Base-by-base conservation (phyloP, 2,888 invertebrate species). In the Calliopum simillimum region DNA sequence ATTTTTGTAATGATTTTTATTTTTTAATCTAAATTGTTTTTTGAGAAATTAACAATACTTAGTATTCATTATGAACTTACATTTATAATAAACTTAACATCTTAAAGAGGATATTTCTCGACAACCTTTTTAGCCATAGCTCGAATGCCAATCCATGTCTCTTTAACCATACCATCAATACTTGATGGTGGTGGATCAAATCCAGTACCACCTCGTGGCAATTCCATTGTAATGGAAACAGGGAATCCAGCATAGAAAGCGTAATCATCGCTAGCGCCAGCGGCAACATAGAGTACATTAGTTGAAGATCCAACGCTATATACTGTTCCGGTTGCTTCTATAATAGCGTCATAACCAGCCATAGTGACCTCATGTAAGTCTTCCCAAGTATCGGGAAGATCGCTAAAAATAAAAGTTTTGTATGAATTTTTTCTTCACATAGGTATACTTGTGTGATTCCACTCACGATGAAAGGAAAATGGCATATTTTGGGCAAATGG, bases 261-360 rank as follows among this genome's bases (percentile, higher is more conserved):
- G 82, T 90, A 93, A 75, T 93, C 92, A 78, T 91, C 90, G 75
- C 91, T 88, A 5, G 90, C 89, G 0, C 93, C 93, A 21, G 89
- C 85, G 1, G 89, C 88, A 3, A 86, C 80, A 68, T 89, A 86
- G 8, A 89, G 76, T 1, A 87, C 85, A 76, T 86, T 87, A 1
- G 88, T 86, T 1, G 88, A 87, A 49, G 85, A 87, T 25, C 89
- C 89, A 4, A 87, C 80, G 0, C 43, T 77, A 66, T 88, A 88
- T 2, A 51, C 63, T 0, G 84, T 84, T 5, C 86, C 85, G 8
- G 83, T 85, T 16, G 80, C 80, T 5, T 65, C 68, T 2, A 72
- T 47, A 62, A 88, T 87, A n/a, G 87, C 87, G 71, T 82, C 76
- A 11, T 80, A 83, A 0, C 84, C 86, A 63, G 80, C 76, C 21